A percentile compares a stretch with the other conserved stretches of the same genome.
Conservation (phyloP, 1,140 invertebrate species). For the Bilobella aurantiaca region DNA sequence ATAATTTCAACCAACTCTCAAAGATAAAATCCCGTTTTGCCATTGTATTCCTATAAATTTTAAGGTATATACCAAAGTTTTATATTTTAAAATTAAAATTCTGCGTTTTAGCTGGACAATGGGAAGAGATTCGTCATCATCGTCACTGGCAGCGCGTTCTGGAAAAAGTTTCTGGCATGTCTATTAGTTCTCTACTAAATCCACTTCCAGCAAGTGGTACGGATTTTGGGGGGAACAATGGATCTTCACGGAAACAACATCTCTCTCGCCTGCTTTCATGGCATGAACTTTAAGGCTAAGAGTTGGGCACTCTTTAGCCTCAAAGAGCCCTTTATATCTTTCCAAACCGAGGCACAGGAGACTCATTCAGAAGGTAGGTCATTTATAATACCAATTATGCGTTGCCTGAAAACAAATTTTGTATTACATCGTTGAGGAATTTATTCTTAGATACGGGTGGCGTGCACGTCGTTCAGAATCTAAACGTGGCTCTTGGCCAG, state of each 20-base stretch:
- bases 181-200: constrained; percentile 45
- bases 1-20: too few species aligned
- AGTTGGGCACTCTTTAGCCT: constrained; percentile 93
- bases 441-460: constrained; percentile 40
- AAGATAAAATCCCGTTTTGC: too few species aligned
- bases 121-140: constrained; percentile 41
- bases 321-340: constrained; percentile 86
- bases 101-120: constrained; percentile 21
- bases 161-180: constrained; percentile 42
- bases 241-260: constrained; percentile 79
- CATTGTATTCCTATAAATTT: too few species aligned
- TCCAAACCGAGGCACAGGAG: constrained; percentile 87
- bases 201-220: constrained; percentile 61
- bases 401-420: neutral
- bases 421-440: too few species aligned
- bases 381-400: neutral
- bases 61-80: too few species aligned
- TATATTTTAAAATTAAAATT: too few species aligned
- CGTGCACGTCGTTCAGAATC: constrained; percentile 68
- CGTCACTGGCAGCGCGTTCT: constrained; percentile 51
- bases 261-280: constrained; percentile 91
- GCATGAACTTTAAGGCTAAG: constrained; percentile 92
- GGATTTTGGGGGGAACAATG: constrained; percentile 84
- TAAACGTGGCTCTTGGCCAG: constrained; percentile 77
- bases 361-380: constrained; percentile 51